These are phyloP conservation scores for Nomada lathburiana DNA, from an alignment of 2,888 invertebrate genomes.

Conservation along the genomic window DNA sequence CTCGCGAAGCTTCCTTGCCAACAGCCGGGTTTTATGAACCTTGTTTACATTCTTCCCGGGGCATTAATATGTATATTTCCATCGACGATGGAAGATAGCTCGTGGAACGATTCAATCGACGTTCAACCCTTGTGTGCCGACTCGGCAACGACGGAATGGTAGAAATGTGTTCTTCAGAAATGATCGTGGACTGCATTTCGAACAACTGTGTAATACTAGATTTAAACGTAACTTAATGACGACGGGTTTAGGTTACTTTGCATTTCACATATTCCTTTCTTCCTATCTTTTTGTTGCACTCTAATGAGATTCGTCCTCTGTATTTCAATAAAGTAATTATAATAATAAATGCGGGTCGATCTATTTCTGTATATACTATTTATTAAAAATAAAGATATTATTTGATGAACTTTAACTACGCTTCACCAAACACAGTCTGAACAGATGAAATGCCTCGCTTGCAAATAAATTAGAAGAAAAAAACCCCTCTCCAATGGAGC, in stretches of 20 bases:
- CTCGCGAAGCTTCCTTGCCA: slow-evolving; percentile 7
- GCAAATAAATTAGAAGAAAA: too few species aligned
- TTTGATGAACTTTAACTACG: too few species aligned
- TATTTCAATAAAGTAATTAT: too few species aligned
- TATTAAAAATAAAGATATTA: not conserved
- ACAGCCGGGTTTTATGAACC: slow-evolving; percentile 11
- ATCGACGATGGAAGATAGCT: not conserved
- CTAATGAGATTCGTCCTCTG: too few species aligned
- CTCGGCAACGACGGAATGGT: not conserved
- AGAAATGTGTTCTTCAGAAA: too few species aligned
- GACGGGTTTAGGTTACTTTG: too few species aligned
- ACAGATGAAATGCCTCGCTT: too few species aligned
- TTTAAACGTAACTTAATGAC: not conserved
- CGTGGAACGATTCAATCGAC: not conserved
- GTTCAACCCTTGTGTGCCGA: not conserved
- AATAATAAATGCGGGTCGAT: not conserved
- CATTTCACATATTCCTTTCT: too few species aligned
- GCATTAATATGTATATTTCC: slow-evolving; percentile 9
- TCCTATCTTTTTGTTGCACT: too few species aligned
- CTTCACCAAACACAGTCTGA: too few species aligned
- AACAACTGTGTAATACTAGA: not conserved
- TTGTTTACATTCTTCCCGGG: slow-evolving; percentile 5
- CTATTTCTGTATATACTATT: not conserved
- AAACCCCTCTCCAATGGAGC: too few species aligned
- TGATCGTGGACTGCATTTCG: not conserved